Evolutionary conservation across 2,113 vertebrate genomes (phyloP).

Genomic region (Perccottus glenii): DNA sequence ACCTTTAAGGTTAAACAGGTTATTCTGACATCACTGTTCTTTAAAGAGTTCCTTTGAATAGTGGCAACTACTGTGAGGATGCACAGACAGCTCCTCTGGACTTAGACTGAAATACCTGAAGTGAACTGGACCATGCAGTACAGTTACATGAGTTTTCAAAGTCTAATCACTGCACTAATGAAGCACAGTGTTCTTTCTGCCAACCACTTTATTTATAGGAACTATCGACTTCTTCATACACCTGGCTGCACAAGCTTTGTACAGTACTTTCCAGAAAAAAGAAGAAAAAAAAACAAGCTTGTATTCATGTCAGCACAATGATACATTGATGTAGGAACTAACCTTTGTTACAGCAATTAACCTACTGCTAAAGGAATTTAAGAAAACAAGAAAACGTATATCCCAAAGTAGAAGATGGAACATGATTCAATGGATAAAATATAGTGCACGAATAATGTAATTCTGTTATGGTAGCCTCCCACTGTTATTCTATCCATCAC

Average conservation of each 20-base stretch:
- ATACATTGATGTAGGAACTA: neutral
- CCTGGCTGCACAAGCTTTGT: slow-evolving; percentile 11
- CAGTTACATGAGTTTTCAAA: neutral
- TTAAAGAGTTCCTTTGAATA: neutral
- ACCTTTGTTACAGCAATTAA: neutral
- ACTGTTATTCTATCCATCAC: too few relatives aligned
- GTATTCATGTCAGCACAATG: neutral
- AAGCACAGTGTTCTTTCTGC: slow-evolving; percentile 7
- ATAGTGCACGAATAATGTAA: too few relatives aligned
- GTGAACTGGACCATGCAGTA: slow-evolving; percentile 1
- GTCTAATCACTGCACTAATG: slow-evolving; percentile 17
- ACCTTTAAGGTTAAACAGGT: too few relatives aligned
- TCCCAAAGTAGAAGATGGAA: too few relatives aligned
- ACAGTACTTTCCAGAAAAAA: neutral
- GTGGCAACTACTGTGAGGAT: neutral
- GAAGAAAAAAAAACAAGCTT: neutral
- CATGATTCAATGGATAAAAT: too few relatives aligned
- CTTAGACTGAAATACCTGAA: slow-evolving; percentile 2
- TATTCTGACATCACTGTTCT: too few relatives aligned
- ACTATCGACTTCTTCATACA: slow-evolving; percentile 23
- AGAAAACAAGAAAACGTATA: too few relatives aligned
- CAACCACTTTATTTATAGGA: slow-evolving; percentile 37
- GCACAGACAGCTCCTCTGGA: neutral
- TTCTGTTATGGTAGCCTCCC: too few relatives aligned
- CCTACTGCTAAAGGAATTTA: too few relatives aligned